Evolutionary conservation across 2,113 vertebrate genomes (phyloP), one percentile per base, ranked within the genome.

Genomic region (Corvus cornix): DNA sequence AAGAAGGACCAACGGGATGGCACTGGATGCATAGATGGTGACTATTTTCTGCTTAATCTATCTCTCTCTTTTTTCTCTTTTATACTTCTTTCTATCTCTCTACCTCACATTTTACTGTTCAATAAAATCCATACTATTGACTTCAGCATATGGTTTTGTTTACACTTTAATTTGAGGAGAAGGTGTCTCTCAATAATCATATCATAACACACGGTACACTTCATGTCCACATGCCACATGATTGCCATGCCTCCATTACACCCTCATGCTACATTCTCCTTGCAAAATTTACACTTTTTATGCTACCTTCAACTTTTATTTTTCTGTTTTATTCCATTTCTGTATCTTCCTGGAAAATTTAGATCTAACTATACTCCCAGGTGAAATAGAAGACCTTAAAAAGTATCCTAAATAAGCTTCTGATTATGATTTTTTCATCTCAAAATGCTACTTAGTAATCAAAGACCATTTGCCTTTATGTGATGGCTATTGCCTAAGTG

Each of bases 1-100:
- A 75, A 81, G 27, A 37, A 41, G 26, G 10, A 35, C 17, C 30
- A 69, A 5, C 0, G 0, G 20, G 20, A 46, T 0, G 1, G 20
- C 26, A 16, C 30, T 55, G n/a, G 30, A 53, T 68, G 21, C 39
- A 62, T 1, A 4, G 20, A 3, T 41, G 26, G 8, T 53, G 28
- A 59, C 15, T 39, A 15, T 31, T 24, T 41, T 58, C 51, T 56
- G 18, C 12, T 31, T 37, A 51, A 51, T 27, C 18, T 53, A 13
- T 44, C 53, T 30, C 27, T 59, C 31, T 49, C 44, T 74, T 56
- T 31, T 37, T 35, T 43, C 16, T 55, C 27, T 63, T 64, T 66
- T 51, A 19, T 62, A 20, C 20, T 74, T 46, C 10, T 28, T 66
- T 81, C 33, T 17, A 9, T 33, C 28, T 67, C 28, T 59, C 52